These are phyloP conservation scores for Nemopilema nomurai DNA, from an alignment of 30 jellyfish, hydroid and myxozoan species.

Conservation along the genomic window DNA sequence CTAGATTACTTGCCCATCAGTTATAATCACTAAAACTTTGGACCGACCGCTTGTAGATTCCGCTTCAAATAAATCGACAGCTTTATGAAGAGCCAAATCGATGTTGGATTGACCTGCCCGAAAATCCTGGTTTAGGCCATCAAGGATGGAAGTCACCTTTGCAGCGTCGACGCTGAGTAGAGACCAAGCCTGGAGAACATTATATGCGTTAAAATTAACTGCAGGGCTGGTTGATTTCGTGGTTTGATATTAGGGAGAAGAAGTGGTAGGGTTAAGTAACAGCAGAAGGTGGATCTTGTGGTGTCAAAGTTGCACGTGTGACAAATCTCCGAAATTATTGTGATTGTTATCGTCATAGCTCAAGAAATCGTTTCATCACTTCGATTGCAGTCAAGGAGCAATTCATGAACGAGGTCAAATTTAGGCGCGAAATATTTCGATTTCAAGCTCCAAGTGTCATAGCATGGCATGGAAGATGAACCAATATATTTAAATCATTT, in stretches of 20 bases:
- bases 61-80: constrained; percentile 12
- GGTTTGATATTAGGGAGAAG: neutral
- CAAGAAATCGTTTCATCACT: too few species aligned
- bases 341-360: too few species aligned
- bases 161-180: constrained; percentile 1
- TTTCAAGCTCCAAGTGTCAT: too few species aligned
- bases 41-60: neutral
- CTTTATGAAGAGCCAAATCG: constrained; percentile 41
- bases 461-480: too few species aligned
- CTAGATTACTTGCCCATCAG: constrained; percentile 68
- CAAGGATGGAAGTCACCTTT: constrained; percentile 15
- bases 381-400: too few species aligned
- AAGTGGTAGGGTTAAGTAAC: neutral
- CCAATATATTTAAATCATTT: too few species aligned
- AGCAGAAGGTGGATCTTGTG: neutral
- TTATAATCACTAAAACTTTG: constrained; percentile 29
- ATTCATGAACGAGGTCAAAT: too few species aligned
- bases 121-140: constrained; percentile 9
- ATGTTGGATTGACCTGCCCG: constrained; percentile 48
- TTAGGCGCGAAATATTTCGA: too few species aligned
- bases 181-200: neutral
- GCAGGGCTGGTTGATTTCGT: neutral
- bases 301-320: too few species aligned
- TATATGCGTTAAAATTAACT: neutral
- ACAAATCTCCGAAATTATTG: too few species aligned